Base-by-base conservation (phyloP, 2,888 invertebrate species). In the Harpalus rufipes region DNA sequence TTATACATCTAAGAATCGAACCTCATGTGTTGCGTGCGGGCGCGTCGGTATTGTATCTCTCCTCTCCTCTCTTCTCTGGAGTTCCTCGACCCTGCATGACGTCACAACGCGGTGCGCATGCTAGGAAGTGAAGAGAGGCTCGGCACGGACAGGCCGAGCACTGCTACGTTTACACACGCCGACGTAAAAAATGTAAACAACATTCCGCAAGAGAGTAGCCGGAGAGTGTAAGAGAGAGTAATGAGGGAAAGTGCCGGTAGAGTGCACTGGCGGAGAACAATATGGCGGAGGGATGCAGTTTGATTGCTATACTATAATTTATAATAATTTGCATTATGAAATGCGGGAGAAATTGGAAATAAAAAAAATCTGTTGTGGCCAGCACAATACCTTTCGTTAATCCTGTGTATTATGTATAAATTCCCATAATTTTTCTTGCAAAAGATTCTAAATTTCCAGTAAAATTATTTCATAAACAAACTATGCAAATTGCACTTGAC, bases 101-200 rank as follows among this genome's bases (percentile, higher is more conserved):
- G 83, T 83, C 83, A 83, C 59, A 44, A 16, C 18, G 10, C 74
- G 59, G 16, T 83, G 83, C 83, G 83, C 83, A 83, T 83, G 83
- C 83, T 83, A 83, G 83, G 83, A 83, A 83, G 83, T 76, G 61
- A 83, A 76, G 56, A 32, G 41, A 12, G 74, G 25, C 82, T 76
- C 83, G 83, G 39, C 39, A 83, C 83, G 83, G 83, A 56, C 18
- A 44, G 76, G 83, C 7, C 44, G 44, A 44, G 14, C 56, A 78
- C 14, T 14, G 65, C 81, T 81, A 76, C 83, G 83, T 83, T 83
- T 61, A 83, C 83, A 83, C 74, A 76, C 83, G 61, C 58, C 44
- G 83, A 21, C 74, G 74, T 74, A 83, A 76, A 83, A 83, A 83
- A 83, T 83, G 83, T 83, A 83, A 83, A 83, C 83, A 83, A 83